Evolutionary conservation across 1,140 invertebrate genomes (phyloP), one percentile per base, ranked within the genome.

Genomic region (Melitaea cinxia): DNA sequence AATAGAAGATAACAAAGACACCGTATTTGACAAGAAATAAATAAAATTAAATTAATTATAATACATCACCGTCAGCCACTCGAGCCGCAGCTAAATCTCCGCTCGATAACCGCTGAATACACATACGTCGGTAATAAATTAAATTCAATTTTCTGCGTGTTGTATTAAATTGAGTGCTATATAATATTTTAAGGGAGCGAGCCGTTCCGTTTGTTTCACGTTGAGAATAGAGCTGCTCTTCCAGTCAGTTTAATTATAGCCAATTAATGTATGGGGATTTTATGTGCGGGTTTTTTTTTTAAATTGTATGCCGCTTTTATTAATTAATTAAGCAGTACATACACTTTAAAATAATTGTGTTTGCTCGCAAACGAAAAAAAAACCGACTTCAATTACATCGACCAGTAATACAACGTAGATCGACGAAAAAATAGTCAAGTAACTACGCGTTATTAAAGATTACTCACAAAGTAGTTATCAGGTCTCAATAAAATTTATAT

Each of bases 121-220:
- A 37, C 57, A 60, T 60, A 52, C 49, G 53, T 4, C 47, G 17
- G 57, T 63, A 63, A 62, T 66, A 59, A 68, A 68, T 68, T 72
- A 47, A 64, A 55, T 64, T 35, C 15, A 68, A 70, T 62, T 65
- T 72, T 68, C 65, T 37, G 58, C 53, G 35, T 56, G 56, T 61
- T 57, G 47, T 28, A 68, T 59, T 63, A 59, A 49, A 59, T 65
- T 68, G 61, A 68, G 56, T 64, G 50, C 56, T 30, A 35, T n/a
- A n/a, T 64, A 56, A 71, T 55, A 55, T 59, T 65, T 60, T 54
- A 65, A 70, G 57, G 14, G 63, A 58, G 55, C 10, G 19, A 17
- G 42, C 42, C 30, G 12, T 37, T 37, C 17, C 21, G 47, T 60
- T 52, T 60, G 9, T 17, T 50, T 24, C 17, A 19, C 6, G 24